These are phyloP conservation scores for Hypercompe scribonia DNA, from an alignment of 2,888 invertebrate species.

Conservation along the genomic window DNA sequence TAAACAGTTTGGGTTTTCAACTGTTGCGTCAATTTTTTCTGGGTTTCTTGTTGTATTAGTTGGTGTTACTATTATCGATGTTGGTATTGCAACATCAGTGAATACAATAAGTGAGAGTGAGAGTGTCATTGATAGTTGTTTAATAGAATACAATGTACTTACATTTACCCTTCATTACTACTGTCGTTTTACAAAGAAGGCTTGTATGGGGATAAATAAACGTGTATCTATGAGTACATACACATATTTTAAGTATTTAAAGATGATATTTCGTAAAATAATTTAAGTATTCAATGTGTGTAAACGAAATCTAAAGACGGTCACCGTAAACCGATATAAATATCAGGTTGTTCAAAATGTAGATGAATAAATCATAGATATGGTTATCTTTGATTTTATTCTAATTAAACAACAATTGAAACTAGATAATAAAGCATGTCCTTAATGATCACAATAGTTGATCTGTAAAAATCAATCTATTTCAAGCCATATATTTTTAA, in stretches of 20 bases:
- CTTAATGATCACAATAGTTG: slow-evolving; percentile 33
- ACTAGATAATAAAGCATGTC: too few relatives aligned
- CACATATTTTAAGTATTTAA: background rate
- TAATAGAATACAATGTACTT: background rate
- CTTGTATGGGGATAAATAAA: background rate
- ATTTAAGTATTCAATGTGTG: background rate
- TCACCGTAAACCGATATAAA: background rate
- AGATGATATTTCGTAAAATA: too few relatives aligned
- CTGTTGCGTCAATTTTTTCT: slow-evolving; percentile 27
- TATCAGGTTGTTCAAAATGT: background rate
- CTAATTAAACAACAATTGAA: background rate
- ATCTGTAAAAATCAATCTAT: background rate
- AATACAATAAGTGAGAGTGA: slow-evolving; percentile 1
- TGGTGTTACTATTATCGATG: background rate
- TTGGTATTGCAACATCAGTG: slow-evolving; percentile 4
- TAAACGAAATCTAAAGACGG: too few relatives aligned
- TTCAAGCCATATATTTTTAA: too few relatives aligned
- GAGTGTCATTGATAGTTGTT: background rate
- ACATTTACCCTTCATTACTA: background rate
- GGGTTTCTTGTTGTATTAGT: slow-evolving; percentile 1
- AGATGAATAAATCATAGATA: too few relatives aligned
- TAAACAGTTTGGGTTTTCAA: slow-evolving; percentile 27
- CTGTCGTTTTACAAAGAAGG: background rate
- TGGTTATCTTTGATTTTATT: background rate
- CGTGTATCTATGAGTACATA: background rate